Percentiles rank a stretch among this genome's conserved stretches.
Evolutionary conservation across 1,140 invertebrate species (phyloP).

Genomic region (Steinernema khuongi): DNA sequence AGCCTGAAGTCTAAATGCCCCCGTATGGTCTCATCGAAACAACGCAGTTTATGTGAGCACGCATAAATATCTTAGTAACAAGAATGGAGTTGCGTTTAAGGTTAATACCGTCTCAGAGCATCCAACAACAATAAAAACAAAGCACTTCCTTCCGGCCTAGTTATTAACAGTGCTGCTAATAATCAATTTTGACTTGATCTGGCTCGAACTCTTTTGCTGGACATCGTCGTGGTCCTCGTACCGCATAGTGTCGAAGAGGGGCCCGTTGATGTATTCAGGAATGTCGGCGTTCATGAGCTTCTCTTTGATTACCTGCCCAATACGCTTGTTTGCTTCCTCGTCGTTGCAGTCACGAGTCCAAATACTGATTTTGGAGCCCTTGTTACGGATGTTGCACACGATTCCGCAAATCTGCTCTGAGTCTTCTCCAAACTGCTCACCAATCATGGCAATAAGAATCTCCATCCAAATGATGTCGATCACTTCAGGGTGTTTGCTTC

Average conservation of each 20-base stretch:
- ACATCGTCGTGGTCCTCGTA: constrained; percentile 41
- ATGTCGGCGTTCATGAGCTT: constrained; percentile 32
- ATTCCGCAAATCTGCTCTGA: constrained; percentile 86
- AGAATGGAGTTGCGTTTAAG: neutral
- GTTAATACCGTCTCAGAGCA: neutral
- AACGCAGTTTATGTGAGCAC: neutral
- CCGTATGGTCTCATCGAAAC: too few species aligned
- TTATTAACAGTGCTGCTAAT: constrained; percentile 4
- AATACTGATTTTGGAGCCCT: constrained; percentile 72
- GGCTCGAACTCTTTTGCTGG: constrained; percentile 37
- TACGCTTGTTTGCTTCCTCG: constrained; percentile 68
- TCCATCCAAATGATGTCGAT: constrained; percentile 91
- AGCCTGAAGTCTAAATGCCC: too few species aligned
- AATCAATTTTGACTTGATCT: constrained; percentile 28
- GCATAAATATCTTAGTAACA: neutral
- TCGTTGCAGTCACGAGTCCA: constrained; percentile 83
- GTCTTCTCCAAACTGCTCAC: constrained; percentile 85
- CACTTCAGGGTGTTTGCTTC: constrained; percentile 67
- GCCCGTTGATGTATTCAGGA: constrained; percentile 19
- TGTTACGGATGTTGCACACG: constrained; percentile 83
- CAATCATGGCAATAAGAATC: constrained; percentile 85
- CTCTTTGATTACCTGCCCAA: constrained; percentile 60
- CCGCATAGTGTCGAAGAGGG: constrained; percentile 33
- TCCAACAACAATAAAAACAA: constrained; percentile 19
- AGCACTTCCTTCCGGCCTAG: neutral